A percentile compares a stretch with the other conserved stretches of the same genome.
These are phyloP conservation scores for Spheniscus mendiculus DNA, from an alignment of 2,113 vertebrate species.

Conservation along the genomic window DNA sequence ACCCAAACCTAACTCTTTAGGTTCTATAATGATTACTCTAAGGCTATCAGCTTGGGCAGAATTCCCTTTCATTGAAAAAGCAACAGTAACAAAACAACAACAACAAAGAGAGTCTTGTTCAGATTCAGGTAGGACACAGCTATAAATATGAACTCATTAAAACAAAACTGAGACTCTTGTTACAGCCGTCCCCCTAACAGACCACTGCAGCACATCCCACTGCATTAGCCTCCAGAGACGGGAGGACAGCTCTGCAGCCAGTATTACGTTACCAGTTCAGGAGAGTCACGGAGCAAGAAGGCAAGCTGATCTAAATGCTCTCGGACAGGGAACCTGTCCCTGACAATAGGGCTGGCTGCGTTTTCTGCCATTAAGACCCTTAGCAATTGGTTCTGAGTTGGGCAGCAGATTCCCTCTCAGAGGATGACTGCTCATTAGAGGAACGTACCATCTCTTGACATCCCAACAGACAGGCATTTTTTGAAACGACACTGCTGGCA, in stretches of 20 bases:
- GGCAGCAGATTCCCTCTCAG: neutral
- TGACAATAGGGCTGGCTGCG: neutral
- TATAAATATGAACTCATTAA: neutral
- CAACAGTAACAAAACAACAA: neutral
- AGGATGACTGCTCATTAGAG: neutral
- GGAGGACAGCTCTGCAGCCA: neutral
- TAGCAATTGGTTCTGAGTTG: neutral
- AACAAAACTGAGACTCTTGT: neutral
- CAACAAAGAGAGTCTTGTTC: neutral
- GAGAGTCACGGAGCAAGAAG: neutral
- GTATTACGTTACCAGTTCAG: neutral
- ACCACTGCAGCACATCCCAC: neutral
- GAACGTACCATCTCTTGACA: slow-evolving; percentile 95
- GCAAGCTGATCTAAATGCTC: neutral
- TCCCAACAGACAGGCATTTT: slow-evolving; percentile 96
- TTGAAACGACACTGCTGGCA: slow-evolving; percentile 99
- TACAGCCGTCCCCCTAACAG: neutral
- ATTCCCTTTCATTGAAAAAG: neutral
- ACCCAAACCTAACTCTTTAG: neutral
- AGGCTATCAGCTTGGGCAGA: neutral
- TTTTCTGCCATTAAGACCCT: neutral
- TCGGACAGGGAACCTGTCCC: neutral
- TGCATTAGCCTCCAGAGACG: neutral
- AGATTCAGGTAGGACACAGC: neutral
- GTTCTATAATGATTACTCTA: neutral